Base-by-base conservation (phyloP, 2,113 vertebrate species). In the Lichenostomus cassidix region DNA sequence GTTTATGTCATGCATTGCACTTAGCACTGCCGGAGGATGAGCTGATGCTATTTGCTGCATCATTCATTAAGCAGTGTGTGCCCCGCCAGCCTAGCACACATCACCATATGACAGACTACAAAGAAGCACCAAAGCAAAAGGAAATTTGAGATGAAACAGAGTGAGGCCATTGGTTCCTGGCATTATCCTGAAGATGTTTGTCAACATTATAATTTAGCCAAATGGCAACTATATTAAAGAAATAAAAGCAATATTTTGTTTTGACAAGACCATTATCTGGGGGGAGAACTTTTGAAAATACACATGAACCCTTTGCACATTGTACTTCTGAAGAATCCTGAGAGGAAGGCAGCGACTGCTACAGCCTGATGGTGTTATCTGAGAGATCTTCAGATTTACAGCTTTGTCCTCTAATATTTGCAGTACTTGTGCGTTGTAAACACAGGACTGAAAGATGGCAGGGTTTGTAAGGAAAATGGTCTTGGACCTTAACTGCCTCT, bases 101-200 rank as follows among this genome's bases (percentile, higher is more conserved):
- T 29, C 94, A 69, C 5, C 90, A 10, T 47, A 9, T 5, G 31
- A 55, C 73, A 78, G 83, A 58, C 89, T 67, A 71, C 91, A 83
- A 23, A 87, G 81, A 86, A 67, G 88, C 67, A 46, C 89, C 64
- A 59, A 70, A 80, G 81, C 17, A 55, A 67, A 76, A 75, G 77
- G 92, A 84, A 91, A 92, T 74, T 24, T 13, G 35, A 79, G 90
- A 87, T 87, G 92, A 78, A 95, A 64, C 64, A 15, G n/a, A 12
- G 35, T 28, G 84, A 84, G 58, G 74, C 68, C 88, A 64, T 11
- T 59, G 49, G 53, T 47, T 84, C 60, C 94, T 52, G 47, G 33
- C 39, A 25, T 78, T 67, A 41, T 87, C 77, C 92, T 49, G 49
- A 56, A 82, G 62, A n/a, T 62, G 42, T 69, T 58, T 76, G 73